Evolutionary conservation across 2,113 vertebrate genomes (phyloP), one percentile per base, ranked within the genome.

Genomic region (Rhagologus leucostigma): DNA sequence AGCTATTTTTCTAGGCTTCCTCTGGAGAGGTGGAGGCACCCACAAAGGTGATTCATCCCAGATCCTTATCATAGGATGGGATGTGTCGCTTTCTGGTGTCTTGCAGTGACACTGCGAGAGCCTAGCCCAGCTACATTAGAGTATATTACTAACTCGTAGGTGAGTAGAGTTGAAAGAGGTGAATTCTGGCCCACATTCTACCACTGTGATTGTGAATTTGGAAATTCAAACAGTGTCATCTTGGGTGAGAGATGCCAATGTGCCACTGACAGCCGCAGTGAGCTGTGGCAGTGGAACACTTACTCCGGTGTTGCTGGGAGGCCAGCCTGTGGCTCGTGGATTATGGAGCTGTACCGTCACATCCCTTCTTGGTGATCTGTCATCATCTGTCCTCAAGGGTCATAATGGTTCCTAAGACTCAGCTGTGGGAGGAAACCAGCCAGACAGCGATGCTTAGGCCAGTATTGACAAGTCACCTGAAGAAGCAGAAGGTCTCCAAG

Each of bases 1-100:
- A 33, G 47, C 30, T 90, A 5, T 85, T 88, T 92, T 90, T 68
- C 62, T 85, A 83, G 71, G 57, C 75, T 90, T 83, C 35, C 13
- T 75, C 49, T 83, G 57, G 29, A 85, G 69, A 63, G 57, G 21
- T 52, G 27, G 59, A 92, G 79, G 30, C 57, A 64, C 44, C 17
- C 71, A 52, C 35, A n/a, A 30, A 52, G 41, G 35, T 56, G 39
- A 68, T 71, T 82, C 21, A 79, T 90, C 29, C 44, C 57, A 73
- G 67, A 41, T 56, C 56, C 13, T 75, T 70, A 39, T 23, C 37
- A 37, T 20, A 50, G 35, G 33, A 33, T 63, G 56, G 57, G 14
- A 32, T 83, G 11, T 41, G 65, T 83, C 8, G 3, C 52, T 53
- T 78, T 70, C 42, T 88, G 47, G 6, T 90, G 62, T 78, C 77